Percentiles rank a stretch among this genome's conserved stretches.
Evolutionary conservation across 2,797 vertebrate species (phyloP).

Genomic region (Pyrrhura leucotis): DNA sequence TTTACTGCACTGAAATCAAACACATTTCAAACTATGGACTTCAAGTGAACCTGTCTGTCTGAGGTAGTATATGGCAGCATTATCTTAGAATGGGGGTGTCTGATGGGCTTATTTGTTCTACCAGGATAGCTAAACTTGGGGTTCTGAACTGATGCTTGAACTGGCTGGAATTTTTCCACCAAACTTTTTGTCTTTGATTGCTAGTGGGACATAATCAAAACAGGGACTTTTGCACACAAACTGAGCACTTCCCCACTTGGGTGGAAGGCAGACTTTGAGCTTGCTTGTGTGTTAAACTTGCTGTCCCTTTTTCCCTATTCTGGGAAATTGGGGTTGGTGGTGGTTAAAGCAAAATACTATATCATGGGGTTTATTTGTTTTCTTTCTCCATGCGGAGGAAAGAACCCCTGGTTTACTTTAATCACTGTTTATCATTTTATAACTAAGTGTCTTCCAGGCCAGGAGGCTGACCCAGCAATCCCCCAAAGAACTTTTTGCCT

Average conservation of each 20-base stretch:
- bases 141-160: background rate
- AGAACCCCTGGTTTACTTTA: background rate
- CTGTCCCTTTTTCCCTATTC: background rate
- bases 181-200: background rate
- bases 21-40: constrained; percentile 9
- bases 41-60: background rate
- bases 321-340: rapidly evolving
- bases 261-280: background rate
- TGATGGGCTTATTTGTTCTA: background rate
- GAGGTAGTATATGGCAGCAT: background rate
- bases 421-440: background rate
- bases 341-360: background rate
- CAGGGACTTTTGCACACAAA: background rate
- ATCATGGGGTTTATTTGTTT: background rate
- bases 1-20: constrained; percentile 38
- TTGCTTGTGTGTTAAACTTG: background rate
- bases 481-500: background rate
- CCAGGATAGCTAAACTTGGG: background rate
- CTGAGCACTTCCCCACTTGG: rapidly evolving
- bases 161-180: background rate
- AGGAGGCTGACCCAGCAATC: background rate
- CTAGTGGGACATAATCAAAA: background rate
- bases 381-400: background rate
- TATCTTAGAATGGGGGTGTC: background rate
- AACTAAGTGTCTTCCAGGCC: background rate